Evolutionary conservation across 2,113 vertebrate species (phyloP).

Genomic region (Rhinolophus ferrumequinum): DNA sequence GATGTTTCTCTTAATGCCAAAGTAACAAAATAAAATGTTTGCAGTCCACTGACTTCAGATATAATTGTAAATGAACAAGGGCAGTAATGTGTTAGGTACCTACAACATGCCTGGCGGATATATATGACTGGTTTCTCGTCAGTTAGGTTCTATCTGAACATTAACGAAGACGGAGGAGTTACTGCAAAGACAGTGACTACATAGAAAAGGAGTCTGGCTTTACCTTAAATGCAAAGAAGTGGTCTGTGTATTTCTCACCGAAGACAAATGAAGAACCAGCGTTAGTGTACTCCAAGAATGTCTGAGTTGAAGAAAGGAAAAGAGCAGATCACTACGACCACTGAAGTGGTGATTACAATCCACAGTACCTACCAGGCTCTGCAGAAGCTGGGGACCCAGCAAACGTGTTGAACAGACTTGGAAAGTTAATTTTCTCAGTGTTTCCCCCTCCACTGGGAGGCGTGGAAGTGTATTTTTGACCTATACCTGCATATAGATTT

Average conservation of each 20-base stretch:
- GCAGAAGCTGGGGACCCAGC: background rate
- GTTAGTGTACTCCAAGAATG: conserved; percentile 88
- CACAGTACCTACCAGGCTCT: background rate
- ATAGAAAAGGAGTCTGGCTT: background rate
- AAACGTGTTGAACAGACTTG: background rate
- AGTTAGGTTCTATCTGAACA: background rate
- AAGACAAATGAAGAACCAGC: conserved; percentile 91
- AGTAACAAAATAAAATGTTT: background rate
- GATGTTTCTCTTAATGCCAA: background rate
- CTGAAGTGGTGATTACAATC: background rate
- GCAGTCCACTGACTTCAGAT: background rate
- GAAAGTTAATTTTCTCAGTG: background rate
- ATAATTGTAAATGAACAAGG: background rate
- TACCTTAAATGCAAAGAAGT: conserved; percentile 94
- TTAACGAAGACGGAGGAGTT: background rate
- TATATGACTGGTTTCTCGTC: background rate
- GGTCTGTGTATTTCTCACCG: conserved; percentile 88
- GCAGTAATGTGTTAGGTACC: background rate
- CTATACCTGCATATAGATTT: background rate
- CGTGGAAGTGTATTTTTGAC: background rate
- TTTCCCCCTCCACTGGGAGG: background rate
- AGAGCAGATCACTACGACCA: background rate
- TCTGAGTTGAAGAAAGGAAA: conserved; percentile 77
- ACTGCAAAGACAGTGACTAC: background rate
- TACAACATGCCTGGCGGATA: background rate